Percentiles rank a stretch among this genome's conserved stretches.
These are phyloP conservation scores for Gambusia holbrooki DNA, from an alignment of 2,113 vertebrate species.

Conservation along the genomic window DNA sequence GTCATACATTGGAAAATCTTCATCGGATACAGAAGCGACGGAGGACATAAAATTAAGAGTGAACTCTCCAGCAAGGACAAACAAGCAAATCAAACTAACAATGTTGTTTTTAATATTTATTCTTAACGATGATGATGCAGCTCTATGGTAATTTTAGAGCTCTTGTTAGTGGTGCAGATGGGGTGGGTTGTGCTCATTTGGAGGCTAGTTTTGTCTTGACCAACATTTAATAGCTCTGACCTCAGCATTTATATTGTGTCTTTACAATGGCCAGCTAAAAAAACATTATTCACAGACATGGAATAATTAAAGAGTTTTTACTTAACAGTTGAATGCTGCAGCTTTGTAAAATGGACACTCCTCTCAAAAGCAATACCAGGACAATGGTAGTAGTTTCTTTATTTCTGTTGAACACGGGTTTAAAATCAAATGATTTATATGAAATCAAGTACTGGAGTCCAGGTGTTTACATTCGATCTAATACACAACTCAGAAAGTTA, in stretches of 20 bases:
- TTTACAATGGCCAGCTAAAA: slow-evolving; percentile 50
- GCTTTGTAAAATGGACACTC: too few relatives aligned
- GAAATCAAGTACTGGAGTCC: too few relatives aligned
- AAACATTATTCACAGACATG: neutral
- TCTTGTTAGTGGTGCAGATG: slow-evolving; percentile 18
- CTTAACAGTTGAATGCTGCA: neutral
- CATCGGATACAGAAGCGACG: slow-evolving; percentile 3
- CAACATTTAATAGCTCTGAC: slow-evolving; percentile 39
- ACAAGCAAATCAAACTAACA: neutral
- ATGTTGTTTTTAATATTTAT: neutral
- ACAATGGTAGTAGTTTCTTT: neutral
- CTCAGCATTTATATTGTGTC: slow-evolving; percentile 39
- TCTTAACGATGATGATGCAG: slow-evolving; percentile 18
- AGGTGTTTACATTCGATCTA: too few relatives aligned
- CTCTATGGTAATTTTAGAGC: slow-evolving; percentile 27
- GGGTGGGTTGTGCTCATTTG: neutral
- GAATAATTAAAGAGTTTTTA: neutral
- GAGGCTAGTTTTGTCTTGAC: slow-evolving; percentile 41
- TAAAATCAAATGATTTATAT: too few relatives aligned
- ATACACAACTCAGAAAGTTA: too few relatives aligned
- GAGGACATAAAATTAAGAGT: neutral
- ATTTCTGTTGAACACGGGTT: too few relatives aligned
- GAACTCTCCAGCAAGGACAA: neutral
- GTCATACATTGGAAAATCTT: slow-evolving; percentile 22
- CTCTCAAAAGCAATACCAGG: neutral